These are phyloP conservation scores for Andrena bicolor DNA, from an alignment of 2,888 invertebrate species.

Conservation along the genomic window DNA sequence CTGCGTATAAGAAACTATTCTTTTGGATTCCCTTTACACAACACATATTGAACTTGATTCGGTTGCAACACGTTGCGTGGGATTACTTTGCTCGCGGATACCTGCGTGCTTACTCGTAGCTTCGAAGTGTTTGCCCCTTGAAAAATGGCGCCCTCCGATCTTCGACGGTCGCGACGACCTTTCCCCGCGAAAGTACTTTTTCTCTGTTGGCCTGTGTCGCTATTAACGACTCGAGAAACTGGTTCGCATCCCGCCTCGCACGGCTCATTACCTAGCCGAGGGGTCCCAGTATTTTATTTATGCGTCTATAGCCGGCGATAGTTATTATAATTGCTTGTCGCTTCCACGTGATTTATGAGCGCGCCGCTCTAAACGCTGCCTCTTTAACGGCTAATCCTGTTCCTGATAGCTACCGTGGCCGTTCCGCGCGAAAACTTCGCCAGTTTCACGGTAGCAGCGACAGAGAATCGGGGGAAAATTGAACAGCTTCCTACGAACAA, in stretches of 20 bases:
- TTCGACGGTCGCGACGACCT: constrained; percentile 39
- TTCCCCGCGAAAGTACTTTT: constrained; percentile 55
- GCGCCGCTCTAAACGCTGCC: constrained; percentile 75
- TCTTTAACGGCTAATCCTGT: constrained; percentile 79
- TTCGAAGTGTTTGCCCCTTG: constrained; percentile 5
- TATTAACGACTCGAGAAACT: constrained; percentile 72
- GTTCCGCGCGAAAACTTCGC: constrained; percentile 36
- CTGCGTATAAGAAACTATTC: background rate
- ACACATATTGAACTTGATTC: background rate
- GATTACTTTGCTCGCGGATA: background rate
- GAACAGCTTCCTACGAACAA: constrained; percentile 11
- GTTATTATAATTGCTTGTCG: constrained; percentile 84
- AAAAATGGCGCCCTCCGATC: constrained; percentile 19
- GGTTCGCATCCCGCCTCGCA: constrained; percentile 77
- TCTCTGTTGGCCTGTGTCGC: constrained; percentile 55
- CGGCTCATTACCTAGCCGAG: constrained; percentile 80
- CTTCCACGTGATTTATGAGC: constrained; percentile 81
- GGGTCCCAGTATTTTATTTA: constrained; percentile 80
- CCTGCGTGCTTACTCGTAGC: background rate
- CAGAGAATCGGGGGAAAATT: constrained; percentile 41
- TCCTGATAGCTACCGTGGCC: constrained; percentile 78
- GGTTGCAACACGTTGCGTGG: background rate
- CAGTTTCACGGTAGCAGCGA: constrained; percentile 22
- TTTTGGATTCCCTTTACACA: background rate
- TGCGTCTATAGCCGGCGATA: constrained; percentile 77